These are phyloP conservation scores for Tachyglossus aculeatus DNA, from an alignment of 2,797 vertebrate species.

Conservation along the genomic window DNA sequence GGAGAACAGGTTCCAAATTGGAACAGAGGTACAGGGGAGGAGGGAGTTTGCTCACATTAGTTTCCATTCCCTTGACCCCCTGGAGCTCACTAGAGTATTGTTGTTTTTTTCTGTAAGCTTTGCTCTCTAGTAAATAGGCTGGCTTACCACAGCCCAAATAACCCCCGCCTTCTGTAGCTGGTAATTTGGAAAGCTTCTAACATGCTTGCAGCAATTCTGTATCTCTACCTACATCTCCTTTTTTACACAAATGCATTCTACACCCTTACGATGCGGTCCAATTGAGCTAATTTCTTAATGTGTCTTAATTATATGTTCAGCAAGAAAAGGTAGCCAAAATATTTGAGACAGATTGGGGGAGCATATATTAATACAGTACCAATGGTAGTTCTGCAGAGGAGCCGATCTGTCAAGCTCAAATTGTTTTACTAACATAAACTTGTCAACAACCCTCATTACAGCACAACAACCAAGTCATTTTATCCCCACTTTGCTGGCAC, in stretches of 20 bases:
- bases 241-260: slow-evolving; percentile 35
- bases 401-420: slow-evolving; percentile 13
- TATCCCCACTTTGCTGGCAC: too few species aligned
- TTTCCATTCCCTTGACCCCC: too few species aligned
- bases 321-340: slow-evolving; percentile 20
- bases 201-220: slow-evolving; percentile 5
- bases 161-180: background rate
- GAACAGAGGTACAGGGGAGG: too few species aligned
- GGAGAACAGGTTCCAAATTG: too few species aligned
- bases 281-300: slow-evolving; percentile 38
- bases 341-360: slow-evolving; percentile 10
- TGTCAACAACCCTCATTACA: too few species aligned
- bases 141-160: background rate
- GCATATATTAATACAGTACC: slow-evolving; percentile 17
- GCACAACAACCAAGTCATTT: too few species aligned
- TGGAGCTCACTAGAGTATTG: background rate
- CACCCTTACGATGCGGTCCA: slow-evolving; percentile 10
- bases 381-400: background rate
- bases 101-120: background rate
- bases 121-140: background rate
- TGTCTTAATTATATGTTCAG: slow-evolving; percentile 35
- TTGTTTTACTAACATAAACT: background rate
- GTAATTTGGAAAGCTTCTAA: background rate
- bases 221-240: slow-evolving; percentile 34
- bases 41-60: too few species aligned